Base-by-base conservation (phyloP, 2,113 vertebrate genomes). In the Camelus bactrianus region DNA sequence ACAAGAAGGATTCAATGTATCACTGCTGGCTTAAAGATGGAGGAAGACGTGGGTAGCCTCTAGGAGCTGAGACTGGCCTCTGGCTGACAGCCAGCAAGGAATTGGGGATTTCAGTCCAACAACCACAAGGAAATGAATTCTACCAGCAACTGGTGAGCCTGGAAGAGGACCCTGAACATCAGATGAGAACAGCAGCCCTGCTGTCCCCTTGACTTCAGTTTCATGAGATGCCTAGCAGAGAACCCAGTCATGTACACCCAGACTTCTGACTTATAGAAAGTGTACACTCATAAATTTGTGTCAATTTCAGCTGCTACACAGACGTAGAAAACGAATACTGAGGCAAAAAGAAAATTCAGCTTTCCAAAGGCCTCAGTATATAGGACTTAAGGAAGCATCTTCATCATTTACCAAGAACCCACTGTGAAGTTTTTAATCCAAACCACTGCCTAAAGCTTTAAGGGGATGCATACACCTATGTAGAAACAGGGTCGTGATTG, bases 381-480 rank as follows among this genome's bases (percentile, higher is more conserved):
- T 1, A 15, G 8, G 19, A 73, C 15, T 84, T 73, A 52, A 80
- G 16, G 52, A 52, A 69, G 13, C 30, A 95, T 22, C 3, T 19
- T 2, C 11, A 30, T 86, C 20, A 67, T 42, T 84, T 54, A 48
- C 24, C 15, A 56, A 2, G 54, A 38, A 2, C n/a, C 3, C 26
- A 30, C 12, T 8, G 5, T 79, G 32, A 70, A 52, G 1, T 42
- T 42, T 70, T 32, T 3, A 32, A 62, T 62, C 8, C n/a, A 32
- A 28, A 79, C 13, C 6, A 14, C 14, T 56, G 9, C 5, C 48
- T 26, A 26, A 35, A 86, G 13, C 20, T 8, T 20, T 16, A 17
- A 46, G 6, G 38, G 22, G 4, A 19, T 58, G 1, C 26, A 11
- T 46, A 5, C 14, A 24, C 6, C 4, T 5, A 3, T 16, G 8